Percentiles rank a stretch among this genome's conserved stretches.
These are phyloP conservation scores for Axinella damicornis DNA, from an alignment of 37 sponge, comb jelly and placozoan species.

Conservation along the genomic window DNA sequence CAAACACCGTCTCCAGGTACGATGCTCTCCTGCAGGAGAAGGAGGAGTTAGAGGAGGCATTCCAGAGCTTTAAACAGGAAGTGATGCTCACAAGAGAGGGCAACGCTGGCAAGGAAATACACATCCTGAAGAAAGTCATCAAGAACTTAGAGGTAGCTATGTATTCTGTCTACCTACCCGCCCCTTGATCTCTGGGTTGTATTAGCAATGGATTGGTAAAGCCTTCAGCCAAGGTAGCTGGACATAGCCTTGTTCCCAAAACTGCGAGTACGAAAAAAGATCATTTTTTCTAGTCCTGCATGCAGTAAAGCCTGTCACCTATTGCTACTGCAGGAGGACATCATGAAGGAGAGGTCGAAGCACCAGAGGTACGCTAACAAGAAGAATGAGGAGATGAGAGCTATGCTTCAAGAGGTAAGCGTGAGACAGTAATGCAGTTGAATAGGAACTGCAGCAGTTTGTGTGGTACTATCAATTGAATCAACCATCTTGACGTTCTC, in stretches of 20 bases:
- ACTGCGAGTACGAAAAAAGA: too few species aligned
- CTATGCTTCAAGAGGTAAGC: constrained; percentile 78
- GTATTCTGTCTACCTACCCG: not conserved
- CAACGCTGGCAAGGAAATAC: constrained; percentile 51
- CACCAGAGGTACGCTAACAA: constrained; percentile 71
- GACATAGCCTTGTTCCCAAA: too few species aligned
- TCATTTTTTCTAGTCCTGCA: too few species aligned
- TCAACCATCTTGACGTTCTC: too few species aligned
- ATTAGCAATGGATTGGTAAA: too few species aligned
- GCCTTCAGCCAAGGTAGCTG: too few species aligned
- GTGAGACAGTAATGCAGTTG: too few species aligned
- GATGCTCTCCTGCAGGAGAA: constrained; percentile 79
- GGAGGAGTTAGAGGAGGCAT: constrained; percentile 79
- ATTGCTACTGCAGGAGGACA: constrained; percentile 55
- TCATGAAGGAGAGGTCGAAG: constrained; percentile 75
- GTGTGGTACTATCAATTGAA: too few species aligned
- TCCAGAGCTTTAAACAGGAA: constrained; percentile 66
- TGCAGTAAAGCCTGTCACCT: not conserved
- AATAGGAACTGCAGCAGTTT: too few species aligned
- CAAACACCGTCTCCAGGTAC: constrained; percentile 59
- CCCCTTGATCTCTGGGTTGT: not conserved
- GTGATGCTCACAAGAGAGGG: constrained; percentile 23
- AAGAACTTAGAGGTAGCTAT: constrained; percentile 74
- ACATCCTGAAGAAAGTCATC: constrained; percentile 68
- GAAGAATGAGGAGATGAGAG: constrained; percentile 72